Evolutionary conservation across 35 echinoderm and acorn worm genomes (phyloP), one percentile per base, ranked within the genome.

Genomic region (Apostichopus japonicus): DNA sequence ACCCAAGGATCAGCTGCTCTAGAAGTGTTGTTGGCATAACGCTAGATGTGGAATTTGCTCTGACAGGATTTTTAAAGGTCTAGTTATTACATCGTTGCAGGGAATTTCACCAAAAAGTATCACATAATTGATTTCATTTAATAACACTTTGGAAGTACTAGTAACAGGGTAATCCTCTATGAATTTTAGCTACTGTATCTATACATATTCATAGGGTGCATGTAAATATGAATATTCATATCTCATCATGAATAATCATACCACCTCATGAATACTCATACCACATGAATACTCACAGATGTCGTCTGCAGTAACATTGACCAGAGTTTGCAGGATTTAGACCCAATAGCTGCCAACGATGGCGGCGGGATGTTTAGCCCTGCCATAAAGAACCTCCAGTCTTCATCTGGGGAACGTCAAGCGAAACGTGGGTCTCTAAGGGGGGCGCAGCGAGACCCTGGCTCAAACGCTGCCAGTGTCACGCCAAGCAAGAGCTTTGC

Each of bases 401-500:
- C 79, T n/a, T 44, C 79, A 8, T 17, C 79, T 17, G 79, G 79
- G 33, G 79, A 52, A 52, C 51, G 27, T 14, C 27, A 54, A 83
- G 52, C 6, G 13, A 83, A 54, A 52, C 79, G 79, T 56, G 86
- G 86, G 23, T 87, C 86, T 22, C 86, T 87, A 14, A 87, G 23
- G 56, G 86, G 56, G 15, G 24, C 56, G 16, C 58, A 53, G 24
- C 79, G 79, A 10, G 54, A 55, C 51, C 86, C 56, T 62, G 53
- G 53, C 14, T 23, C 17, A 6, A 65, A 10, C 23, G 56, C 53
- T 16, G 61, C 63, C 0, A 87, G 63, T 51, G 56, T 87, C 17
- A 25, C 86, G n/a, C 56, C 86, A 9, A 87, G 86, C 25, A 87
- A 65, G 86, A 87, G 86, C 86, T 87, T 87, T 71, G 86, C 56